A percentile compares a stretch with the other conserved stretches of the same genome.
These are phyloP conservation scores for Vicugna pacos DNA, from an alignment of 2,113 vertebrate genomes.

Conservation along the genomic window DNA sequence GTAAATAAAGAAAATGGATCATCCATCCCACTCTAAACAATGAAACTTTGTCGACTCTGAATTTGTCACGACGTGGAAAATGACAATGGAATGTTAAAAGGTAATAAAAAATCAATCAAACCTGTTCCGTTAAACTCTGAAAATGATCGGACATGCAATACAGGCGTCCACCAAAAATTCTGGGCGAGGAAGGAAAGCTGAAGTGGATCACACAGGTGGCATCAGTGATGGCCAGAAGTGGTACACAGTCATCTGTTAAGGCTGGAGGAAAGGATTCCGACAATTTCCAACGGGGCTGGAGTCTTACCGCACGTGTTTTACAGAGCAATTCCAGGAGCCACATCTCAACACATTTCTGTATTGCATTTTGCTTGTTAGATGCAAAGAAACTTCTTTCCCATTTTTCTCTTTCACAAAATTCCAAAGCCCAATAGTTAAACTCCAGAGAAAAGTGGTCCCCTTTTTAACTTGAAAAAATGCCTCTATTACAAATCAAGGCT, in stretches of 20 bases:
- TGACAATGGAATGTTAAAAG: not conserved
- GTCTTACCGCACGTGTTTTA: accelerated
- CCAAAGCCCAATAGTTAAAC: not conserved
- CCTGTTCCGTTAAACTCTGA: conserved; percentile 85
- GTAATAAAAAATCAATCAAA: conserved; percentile 76
- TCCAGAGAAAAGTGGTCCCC: conserved; percentile 26
- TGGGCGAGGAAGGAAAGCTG: conserved; percentile 91
- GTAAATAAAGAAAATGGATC: not conserved
- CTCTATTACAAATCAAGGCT: not conserved
- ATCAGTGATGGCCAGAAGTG: conserved; percentile 90
- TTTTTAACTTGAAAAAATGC: not conserved
- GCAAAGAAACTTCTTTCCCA: not conserved
- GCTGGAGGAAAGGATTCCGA: conserved; percentile 84
- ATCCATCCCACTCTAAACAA: not conserved
- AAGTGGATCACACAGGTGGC: conserved; percentile 94
- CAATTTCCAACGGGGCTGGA: not conserved
- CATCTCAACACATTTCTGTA: not conserved
- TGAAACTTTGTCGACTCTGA: not conserved
- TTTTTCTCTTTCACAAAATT: not conserved
- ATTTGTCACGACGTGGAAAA: not conserved
- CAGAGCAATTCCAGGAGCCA: not conserved
- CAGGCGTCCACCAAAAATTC: conserved; percentile 90
- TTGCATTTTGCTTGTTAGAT: not conserved
- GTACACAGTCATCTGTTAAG: conserved; percentile 90
- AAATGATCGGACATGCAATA: conserved; percentile 91